A percentile compares a stretch with the other conserved stretches of the same genome.
phyloP scores from a whole-genome alignment of 2,888 invertebrate genomes.

The Anarsia innoxiella region DNA sequence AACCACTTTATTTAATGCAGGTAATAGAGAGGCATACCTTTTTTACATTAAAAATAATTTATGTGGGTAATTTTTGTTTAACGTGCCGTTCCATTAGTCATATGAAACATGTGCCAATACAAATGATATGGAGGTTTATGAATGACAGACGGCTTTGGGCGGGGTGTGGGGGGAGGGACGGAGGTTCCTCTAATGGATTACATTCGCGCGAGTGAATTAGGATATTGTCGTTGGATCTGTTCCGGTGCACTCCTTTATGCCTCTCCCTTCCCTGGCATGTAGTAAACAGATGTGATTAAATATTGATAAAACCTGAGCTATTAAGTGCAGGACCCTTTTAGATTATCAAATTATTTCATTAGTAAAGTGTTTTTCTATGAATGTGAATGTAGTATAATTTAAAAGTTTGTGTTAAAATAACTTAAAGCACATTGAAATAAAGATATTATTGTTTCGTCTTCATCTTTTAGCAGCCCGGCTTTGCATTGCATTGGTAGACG shows the following conservation, averaged over 20 bases:
- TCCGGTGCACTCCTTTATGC: conserved; percentile 68
- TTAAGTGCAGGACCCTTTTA: too few relatives aligned
- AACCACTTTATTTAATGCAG: too few relatives aligned
- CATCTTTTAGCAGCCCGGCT: too few relatives aligned
- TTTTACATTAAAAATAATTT: too few relatives aligned
- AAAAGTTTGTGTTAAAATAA: too few relatives aligned
- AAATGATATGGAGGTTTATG: conserved; percentile 74
- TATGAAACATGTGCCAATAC: conserved; percentile 75
- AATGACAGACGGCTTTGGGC: conserved; percentile 60
- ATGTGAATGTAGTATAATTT: too few relatives aligned
- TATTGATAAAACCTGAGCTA: conserved; percentile 38
- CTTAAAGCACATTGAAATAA: too few relatives aligned
- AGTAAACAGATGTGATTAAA: conserved; percentile 36
- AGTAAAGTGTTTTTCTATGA: too few relatives aligned
- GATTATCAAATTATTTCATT: too few relatives aligned
- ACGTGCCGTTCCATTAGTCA: conserved; percentile 67
- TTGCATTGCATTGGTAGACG: too few relatives aligned
- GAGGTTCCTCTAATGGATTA: conserved; percentile 62
- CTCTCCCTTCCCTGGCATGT: conserved; percentile 37
- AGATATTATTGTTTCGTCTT: too few relatives aligned
- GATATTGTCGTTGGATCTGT: conserved; percentile 73
- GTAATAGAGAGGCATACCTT: too few relatives aligned
- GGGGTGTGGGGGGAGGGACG: conserved; percentile 17
- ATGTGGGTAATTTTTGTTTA: conserved; percentile 44
- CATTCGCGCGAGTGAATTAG: conserved; percentile 73